Base-by-base conservation (phyloP, 2,797 vertebrate species). In the Morelia viridis region DNA sequence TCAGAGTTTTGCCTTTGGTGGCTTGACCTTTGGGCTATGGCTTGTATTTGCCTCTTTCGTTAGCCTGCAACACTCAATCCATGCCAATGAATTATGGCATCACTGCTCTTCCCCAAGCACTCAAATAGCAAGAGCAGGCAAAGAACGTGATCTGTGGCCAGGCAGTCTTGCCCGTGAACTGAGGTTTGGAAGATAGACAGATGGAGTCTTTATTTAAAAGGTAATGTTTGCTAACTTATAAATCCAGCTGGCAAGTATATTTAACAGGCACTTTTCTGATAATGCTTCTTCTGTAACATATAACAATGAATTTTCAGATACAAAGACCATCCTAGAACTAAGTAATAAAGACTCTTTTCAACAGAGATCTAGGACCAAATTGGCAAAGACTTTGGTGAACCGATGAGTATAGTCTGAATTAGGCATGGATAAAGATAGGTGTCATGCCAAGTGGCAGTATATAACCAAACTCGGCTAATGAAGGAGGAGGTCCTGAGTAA, bases 241-340 rank as follows among this genome's bases (percentile, higher is more conserved):
- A 93, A 84, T 93, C 94, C 93, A 96, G 93, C 94, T 97, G 96
- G 94, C 90, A 0, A 0, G 6, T 3, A 0, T 92, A 88, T 91
- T 86, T 91, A 92, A 2, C 60, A 12, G 87, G 58, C 93, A 92
- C 4, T 80, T 91, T 83, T 95, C 92, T 88, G 85, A 60, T 61
- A 61, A 76, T 53, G 19, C 0, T 0, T 94, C 93, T 89, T 87
- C 93, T 93, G 91, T 71, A 87, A 0, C 64, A 60, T 0, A 0
- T 95, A 91, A 92, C 88, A 97, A 89, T 93, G 94, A 95, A 94
- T 95, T 97, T 96, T 93, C 96, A 97, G 96, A 95, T 92, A 92
- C 19, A 24, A 46, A 1, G 9, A 80, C 28, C 31, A 91, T 50
- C 0, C 10, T 41, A 68, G 68, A 46, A 71, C 85, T 93, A 91